These are phyloP conservation scores for Troglohyphantes excavatus DNA, from an alignment of 2,888 invertebrate genomes.

Conservation along the genomic window DNA sequence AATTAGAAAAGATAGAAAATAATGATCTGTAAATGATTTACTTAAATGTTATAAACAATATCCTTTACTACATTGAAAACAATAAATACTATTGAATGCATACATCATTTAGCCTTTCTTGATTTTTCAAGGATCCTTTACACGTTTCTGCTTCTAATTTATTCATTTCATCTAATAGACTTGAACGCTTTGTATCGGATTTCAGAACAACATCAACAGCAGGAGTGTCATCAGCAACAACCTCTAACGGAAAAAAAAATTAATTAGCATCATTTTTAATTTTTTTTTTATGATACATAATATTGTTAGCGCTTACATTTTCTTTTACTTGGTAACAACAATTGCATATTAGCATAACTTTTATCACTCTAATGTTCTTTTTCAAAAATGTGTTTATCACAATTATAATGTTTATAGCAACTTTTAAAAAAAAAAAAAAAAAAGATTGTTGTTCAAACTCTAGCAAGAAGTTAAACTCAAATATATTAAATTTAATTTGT, in stretches of 20 bases:
- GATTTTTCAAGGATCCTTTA: slow-evolving; percentile 76
- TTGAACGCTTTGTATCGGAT: slow-evolving; percentile 94
- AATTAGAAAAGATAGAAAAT: too few species aligned
- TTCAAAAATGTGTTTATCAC: too few species aligned
- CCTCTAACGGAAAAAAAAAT: slow-evolving; percentile 86
- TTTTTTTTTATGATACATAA: not conserved
- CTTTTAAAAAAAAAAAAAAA: too few species aligned
- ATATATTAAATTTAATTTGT: too few species aligned
- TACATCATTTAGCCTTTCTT: slow-evolving; percentile 76
- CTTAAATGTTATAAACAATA: not conserved
- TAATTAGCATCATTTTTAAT: too few species aligned
- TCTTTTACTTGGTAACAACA: not conserved
- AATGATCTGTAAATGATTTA: not conserved
- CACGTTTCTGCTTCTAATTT: slow-evolving; percentile 87
- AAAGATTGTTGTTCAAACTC: too few species aligned
- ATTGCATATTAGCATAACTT: not conserved
- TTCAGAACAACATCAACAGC: slow-evolving; percentile 96
- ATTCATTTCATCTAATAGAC: slow-evolving; percentile 91
- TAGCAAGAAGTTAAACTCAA: too few species aligned
- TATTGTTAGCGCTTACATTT: not conserved
- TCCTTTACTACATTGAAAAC: not conserved
- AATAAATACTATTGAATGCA: not conserved
- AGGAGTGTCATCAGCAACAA: slow-evolving; percentile 95
- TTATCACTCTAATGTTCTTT: too few species aligned
- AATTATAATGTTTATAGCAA: too few species aligned